These are phyloP conservation scores for Cochlearius cochlearius DNA, from an alignment of 2,113 vertebrate genomes.

Conservation along the genomic window DNA sequence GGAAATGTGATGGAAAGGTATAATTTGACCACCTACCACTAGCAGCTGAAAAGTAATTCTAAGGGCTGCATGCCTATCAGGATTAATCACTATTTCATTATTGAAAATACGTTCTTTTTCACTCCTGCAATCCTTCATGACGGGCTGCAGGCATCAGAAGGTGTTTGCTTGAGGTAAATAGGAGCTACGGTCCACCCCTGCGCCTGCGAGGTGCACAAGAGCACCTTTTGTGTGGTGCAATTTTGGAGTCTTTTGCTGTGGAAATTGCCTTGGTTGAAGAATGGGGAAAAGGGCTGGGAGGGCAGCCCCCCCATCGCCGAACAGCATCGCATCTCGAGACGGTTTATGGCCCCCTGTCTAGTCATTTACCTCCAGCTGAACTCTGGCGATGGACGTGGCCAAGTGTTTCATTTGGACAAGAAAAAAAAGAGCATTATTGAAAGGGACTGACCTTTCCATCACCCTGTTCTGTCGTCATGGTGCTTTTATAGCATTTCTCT, in stretches of 20 bases:
- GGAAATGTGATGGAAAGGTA: constrained; percentile 72
- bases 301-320: neutral
- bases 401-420: constrained; percentile 59
- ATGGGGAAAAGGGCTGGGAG: neutral
- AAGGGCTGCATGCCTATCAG: constrained; percentile 54
- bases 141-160: neutral
- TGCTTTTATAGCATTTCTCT: constrained; percentile 61
- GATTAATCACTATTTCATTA: constrained; percentile 58
- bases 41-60: constrained; percentile 60
- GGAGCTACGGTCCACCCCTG: neutral
- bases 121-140: neutral
- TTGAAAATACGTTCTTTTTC: neutral
- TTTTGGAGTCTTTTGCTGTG: neutral
- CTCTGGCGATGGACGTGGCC: constrained; percentile 69
- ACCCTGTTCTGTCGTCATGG: constrained; percentile 65
- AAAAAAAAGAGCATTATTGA: constrained; percentile 54
- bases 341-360: constrained; percentile 78
- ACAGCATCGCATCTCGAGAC: constrained; percentile 68
- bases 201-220: neutral
- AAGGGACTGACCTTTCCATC: constrained; percentile 67
- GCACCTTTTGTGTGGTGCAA: neutral
- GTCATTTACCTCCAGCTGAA: constrained; percentile 81
- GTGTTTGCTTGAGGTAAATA: neutral
- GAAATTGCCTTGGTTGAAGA: neutral
- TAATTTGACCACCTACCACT: constrained; percentile 74